Base-by-base conservation (phyloP, 2,888 invertebrate species). In the Drosophila fulvimacula region DNA sequence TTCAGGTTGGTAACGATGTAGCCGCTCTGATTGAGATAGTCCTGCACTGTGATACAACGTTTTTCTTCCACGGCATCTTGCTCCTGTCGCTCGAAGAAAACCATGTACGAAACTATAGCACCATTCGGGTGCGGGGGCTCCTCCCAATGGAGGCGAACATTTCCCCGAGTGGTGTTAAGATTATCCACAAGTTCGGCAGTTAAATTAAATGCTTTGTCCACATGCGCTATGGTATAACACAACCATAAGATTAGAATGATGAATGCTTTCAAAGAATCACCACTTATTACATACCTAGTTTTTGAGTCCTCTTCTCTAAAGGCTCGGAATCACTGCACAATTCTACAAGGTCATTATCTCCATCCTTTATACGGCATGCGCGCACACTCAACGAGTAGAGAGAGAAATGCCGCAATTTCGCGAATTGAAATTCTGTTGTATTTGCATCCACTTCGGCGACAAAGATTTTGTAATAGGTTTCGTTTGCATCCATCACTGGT, bases 61-160 rank as follows among this genome's bases (percentile, higher is more conserved):
- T 95, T 95, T 91, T 95, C 94, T 88, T 94, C 94, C 46, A 95
- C 94, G 66, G 96, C 96, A 30, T 95, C 93, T 57, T 95, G 94
- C 10, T 88, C 76, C 55, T 82, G 73, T n/a, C 73, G 59, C 72
- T 94, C 94, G 90, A 96, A 97, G 76, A 95, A 95, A 58, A 98
- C 95, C 72, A 95, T 95, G 92, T 98, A 99, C 0, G 96, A 95
- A 44, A 97, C 95, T 49, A 98, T 95, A 67, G 96, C 94, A 2
- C 99, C 98, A 92, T 99, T 99, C 0, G 99, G 98, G 72, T 95
- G 93, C 24, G 90, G 81, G 0, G 99, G 98, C 79, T 96, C 95
- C 3, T 94, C 93, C 99, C 99, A 99, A 30, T 93, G 94, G 4
- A 97, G 93, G 51, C 94, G 95, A 15, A 96, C 94, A 78, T 94